A percentile compares a stretch with the other conserved stretches of the same genome.
phyloP scores from a whole-genome alignment of 2,888 invertebrate genomes.

The Lepidocyrtoides sp. region DNA sequence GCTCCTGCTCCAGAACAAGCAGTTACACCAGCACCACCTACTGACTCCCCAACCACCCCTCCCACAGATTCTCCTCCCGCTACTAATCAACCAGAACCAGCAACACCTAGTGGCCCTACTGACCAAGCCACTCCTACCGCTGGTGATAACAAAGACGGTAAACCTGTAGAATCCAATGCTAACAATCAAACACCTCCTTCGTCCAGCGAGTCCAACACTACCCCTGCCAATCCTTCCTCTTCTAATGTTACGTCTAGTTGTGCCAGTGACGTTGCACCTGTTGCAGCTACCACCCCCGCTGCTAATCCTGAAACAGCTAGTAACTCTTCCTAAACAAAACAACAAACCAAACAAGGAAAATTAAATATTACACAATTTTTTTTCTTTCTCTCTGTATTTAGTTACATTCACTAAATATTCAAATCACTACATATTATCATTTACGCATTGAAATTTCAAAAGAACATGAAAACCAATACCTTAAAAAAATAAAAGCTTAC shows the following conservation, averaged over 20 bases:
- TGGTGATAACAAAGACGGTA: conserved; percentile 28
- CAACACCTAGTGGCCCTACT: conserved; percentile 30
- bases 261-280: conserved; percentile 34
- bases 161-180: neutral
- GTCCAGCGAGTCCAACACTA: conserved; percentile 1
- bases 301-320: conserved; percentile 26
- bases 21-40: conserved; percentile 25
- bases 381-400: conserved; percentile 17
- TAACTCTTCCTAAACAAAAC: conserved; percentile 31
- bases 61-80: conserved; percentile 16
- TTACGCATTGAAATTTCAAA: neutral
- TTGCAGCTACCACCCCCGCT: conserved; percentile 6
- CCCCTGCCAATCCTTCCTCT: conserved; percentile 11
- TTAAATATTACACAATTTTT: conserved; percentile 12
- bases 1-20: conserved; percentile 42
- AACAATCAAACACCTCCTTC: conserved; percentile 1
- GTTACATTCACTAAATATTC: neutral
- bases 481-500: too few relatives aligned
- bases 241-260: conserved; percentile 19
- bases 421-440: neutral
- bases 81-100: conserved; percentile 36
- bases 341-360: neutral
- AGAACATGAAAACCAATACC: neutral
- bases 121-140: conserved; percentile 41
- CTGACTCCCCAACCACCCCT: conserved; percentile 7